These are phyloP conservation scores for Drosophila oshimai DNA, from an alignment of 1,140 invertebrate species.

Conservation along the genomic window DNA sequence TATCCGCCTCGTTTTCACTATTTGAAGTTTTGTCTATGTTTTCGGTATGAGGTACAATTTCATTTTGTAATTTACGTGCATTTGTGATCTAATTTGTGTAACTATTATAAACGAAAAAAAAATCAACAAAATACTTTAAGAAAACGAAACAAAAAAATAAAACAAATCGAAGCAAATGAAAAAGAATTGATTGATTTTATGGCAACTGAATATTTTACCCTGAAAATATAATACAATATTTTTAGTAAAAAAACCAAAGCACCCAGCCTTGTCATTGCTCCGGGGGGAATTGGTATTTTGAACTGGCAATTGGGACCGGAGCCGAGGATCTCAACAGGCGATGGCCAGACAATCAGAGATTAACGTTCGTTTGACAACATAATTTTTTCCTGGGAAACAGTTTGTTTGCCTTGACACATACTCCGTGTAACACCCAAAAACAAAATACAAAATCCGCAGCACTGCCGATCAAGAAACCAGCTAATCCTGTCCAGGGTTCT, in stretches of 20 bases:
- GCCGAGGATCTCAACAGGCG: conserved; percentile 9
- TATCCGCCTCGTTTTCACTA: conserved; percentile 45
- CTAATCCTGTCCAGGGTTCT: conserved; percentile 13
- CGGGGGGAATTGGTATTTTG: background rate
- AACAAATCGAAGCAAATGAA: conserved; percentile 29
- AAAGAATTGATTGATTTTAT: conserved; percentile 64
- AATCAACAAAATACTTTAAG: conserved; percentile 55
- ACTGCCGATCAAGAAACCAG: conserved; percentile 19
- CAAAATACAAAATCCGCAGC: conserved; percentile 22
- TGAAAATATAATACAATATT: conserved; percentile 59
- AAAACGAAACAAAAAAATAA: conserved; percentile 50
- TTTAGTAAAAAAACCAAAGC: conserved; percentile 50
- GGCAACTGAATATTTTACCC: conserved; percentile 60
- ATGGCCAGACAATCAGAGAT: background rate
- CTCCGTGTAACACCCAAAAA: conserved; percentile 20
- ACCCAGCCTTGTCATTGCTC: conserved; percentile 12
- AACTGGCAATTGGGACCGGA: background rate
- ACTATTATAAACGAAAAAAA: conserved; percentile 72
- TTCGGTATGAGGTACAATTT: conserved; percentile 64
- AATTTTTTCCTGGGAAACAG: conserved; percentile 30
- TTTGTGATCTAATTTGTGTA: conserved; percentile 81
- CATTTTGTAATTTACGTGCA: conserved; percentile 77
- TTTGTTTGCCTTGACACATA: conserved; percentile 40
- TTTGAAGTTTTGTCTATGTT: conserved; percentile 32
- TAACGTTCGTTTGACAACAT: conserved; percentile 11